Conservation (phyloP, 2,888 invertebrate genomes). For the Zele albiditarsus region DNA sequence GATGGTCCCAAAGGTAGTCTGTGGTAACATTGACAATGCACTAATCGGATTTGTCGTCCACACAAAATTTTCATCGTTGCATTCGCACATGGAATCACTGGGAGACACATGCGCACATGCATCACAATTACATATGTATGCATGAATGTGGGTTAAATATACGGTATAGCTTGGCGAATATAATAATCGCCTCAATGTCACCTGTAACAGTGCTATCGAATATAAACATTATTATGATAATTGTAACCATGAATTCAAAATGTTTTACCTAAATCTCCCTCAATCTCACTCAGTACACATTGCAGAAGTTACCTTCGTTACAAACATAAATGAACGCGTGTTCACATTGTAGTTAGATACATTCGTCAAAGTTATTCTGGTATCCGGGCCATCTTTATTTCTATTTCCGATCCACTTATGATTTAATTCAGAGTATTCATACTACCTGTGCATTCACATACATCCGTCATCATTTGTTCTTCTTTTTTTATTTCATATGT, state of each 20-base stretch:
- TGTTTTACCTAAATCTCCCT: background rate
- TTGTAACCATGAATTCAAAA: background rate
- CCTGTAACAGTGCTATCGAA: background rate
- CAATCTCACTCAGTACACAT: background rate
- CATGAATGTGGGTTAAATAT: background rate
- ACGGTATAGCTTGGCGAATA: background rate
- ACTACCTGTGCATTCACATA: background rate
- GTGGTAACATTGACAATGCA: background rate
- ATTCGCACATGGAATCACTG: background rate
- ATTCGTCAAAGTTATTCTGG: constrained; percentile 31
- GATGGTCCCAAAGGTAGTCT: background rate
- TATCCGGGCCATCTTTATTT: constrained; percentile 12
- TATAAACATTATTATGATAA: constrained; percentile 4
- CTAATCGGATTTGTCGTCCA: constrained; percentile 5
- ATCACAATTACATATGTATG: background rate
- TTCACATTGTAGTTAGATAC: constrained; percentile 12
- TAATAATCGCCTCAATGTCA: background rate
- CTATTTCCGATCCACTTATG: background rate
- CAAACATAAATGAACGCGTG: background rate
- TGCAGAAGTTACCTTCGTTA: background rate
- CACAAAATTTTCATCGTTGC: background rate
- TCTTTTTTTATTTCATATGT: no score
- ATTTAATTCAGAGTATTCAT: background rate
- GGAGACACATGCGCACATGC: background rate
- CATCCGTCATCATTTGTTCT: background rate